Percentiles rank a stretch among this genome's conserved stretches.
Conservation (phyloP, 2,888 invertebrate species). For the Molorchus minor region DNA sequence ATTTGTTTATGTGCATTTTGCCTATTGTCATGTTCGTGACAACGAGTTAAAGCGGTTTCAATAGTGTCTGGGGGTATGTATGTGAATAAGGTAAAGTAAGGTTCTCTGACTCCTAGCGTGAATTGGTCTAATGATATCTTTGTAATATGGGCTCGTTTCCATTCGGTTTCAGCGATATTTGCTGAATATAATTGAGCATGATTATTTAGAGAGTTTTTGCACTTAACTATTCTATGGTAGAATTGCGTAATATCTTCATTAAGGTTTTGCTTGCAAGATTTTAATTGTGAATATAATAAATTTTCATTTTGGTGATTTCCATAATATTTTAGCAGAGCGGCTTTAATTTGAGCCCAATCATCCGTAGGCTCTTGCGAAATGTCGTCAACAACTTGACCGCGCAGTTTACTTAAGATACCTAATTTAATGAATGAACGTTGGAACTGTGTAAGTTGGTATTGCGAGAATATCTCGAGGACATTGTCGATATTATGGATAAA, state of each 20-base stretch:
- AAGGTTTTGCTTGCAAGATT: not conserved
- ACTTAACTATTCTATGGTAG: slow-evolving; percentile 5
- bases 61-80: slow-evolving; percentile 2
- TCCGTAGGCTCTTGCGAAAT: slow-evolving; percentile 2
- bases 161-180: not conserved
- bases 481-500: slow-evolving; percentile 1
- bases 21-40: slow-evolving; percentile 1
- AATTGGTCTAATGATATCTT: slow-evolving; percentile 2
- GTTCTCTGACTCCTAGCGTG: slow-evolving; percentile 4
- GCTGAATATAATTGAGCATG: not conserved
- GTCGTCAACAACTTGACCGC: not conserved
- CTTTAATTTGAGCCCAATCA: slow-evolving; percentile 6
- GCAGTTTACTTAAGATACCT: slow-evolving; percentile 5
- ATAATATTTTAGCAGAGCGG: slow-evolving; percentile 5
- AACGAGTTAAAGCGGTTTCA: slow-evolving; percentile 2
- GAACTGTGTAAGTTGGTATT: not conserved
- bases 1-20: not conserved
- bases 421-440: not conserved
- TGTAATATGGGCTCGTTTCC: not conserved
- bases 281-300: not conserved
- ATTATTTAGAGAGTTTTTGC: not conserved
- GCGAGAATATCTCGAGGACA: not conserved
- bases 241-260: slow-evolving; percentile 6
- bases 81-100: slow-evolving; percentile 1
- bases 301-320: slow-evolving; percentile 8